Evolutionary conservation across 2,888 invertebrate species (phyloP), one percentile per base, ranked within the genome.

Genomic region (Euzetes globulus): DNA sequence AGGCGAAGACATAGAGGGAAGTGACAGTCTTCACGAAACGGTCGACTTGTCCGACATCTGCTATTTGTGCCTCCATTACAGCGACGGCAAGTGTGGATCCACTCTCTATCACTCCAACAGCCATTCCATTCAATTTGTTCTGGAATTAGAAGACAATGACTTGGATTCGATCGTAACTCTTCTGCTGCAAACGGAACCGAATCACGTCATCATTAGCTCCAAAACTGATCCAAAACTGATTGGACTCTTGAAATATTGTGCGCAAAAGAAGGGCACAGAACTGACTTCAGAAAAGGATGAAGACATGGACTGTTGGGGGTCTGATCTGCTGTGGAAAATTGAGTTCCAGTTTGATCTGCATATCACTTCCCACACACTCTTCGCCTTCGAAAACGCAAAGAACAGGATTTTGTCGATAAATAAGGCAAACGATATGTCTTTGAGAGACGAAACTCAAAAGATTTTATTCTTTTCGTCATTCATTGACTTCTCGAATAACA

Each of bases 391-490:
- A 4, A 25, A 37, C 27, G 50, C 71, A 1, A 71, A 55, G 37
- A 33, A 55, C 5, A 2, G 71, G 13, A 41, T 74, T 0, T 19
- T 74, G n/a, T 74, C 71, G 11, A 25, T 74, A 6, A 29, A 74
- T 71, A n/a, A 55, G 27, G 4, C 11, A n/a, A 55, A 33, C 19
- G 33, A 74, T 45, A 4, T 22, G n/a, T 11, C 5, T 17, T 33
- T 29, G 11, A 29, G 17, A 17, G 65, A 74, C 58, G 81, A 82
- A 50, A 77, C 79, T 7, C 82, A 83, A 78, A 79, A 80, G 47
- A 78, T 79, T 19, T 78, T 83, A 37, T 81, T 80, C 76, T 77
- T 83, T 29, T 80, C 82, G 9, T 82, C 83, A 19, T 77, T 83
- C n/a, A 77, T 83, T 25, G 80, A 82, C 63, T 80, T 82, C 77